Evolutionary conservation across 1,140 invertebrate species (phyloP).

Genomic region (Parapsyche elsis): DNA sequence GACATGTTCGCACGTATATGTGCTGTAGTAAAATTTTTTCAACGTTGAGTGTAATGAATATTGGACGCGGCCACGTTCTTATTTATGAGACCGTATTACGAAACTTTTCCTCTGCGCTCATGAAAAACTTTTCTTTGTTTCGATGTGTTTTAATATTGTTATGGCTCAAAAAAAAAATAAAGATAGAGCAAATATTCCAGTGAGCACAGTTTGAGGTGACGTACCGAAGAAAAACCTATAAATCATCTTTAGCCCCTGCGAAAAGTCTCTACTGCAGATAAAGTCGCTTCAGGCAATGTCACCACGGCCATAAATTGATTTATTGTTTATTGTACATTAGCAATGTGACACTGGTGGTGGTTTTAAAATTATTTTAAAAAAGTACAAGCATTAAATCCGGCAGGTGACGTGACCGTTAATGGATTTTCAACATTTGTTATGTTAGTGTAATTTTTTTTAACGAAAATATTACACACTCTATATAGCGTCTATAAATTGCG

Average conservation of each 20-base stretch:
- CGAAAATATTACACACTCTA: neutral
- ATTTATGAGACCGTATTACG: conserved; percentile 20
- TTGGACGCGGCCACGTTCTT: conserved; percentile 10
- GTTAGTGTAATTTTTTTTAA: neutral
- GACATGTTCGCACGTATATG: neutral
- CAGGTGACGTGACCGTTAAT: neutral
- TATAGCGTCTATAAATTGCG: neutral
- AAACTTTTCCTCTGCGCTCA: neutral
- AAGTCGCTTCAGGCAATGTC: neutral
- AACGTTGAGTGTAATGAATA: neutral
- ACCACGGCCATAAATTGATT: neutral
- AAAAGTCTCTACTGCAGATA: neutral
- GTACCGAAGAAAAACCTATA: neutral
- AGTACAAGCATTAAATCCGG: conserved; percentile 4
- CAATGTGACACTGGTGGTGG: neutral
- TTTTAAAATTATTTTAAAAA: conserved; percentile 2
- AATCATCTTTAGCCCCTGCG: neutral
- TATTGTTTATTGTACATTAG: conserved; percentile 11
- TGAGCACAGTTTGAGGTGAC: neutral
- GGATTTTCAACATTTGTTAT: conserved; percentile 3
- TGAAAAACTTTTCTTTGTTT: conserved; percentile 3
- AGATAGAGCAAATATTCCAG: neutral
- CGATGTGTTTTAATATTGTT: conserved; percentile 25
- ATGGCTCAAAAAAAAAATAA: neutral
- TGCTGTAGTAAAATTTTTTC: neutral